Evolutionary conservation across 2,797 vertebrate genomes (phyloP).

Genomic region (Saguinus oedipus): DNA sequence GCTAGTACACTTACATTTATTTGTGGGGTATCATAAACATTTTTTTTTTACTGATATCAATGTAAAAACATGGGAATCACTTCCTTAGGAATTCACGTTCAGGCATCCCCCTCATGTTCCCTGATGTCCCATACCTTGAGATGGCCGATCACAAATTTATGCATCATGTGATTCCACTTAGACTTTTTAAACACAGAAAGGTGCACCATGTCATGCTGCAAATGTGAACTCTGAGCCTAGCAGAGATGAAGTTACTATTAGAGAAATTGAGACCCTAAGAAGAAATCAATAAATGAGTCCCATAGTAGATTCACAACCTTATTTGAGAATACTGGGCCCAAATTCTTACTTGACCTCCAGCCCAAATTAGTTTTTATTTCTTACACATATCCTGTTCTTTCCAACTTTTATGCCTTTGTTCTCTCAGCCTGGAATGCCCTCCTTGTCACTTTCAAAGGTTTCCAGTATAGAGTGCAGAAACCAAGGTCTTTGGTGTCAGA

Average conservation of each 20-base stretch:
- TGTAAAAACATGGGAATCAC: not conserved
- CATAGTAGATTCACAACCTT: not conserved
- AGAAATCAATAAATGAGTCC: not conserved
- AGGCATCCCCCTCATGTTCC: not conserved
- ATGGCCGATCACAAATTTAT: conserved; percentile 89
- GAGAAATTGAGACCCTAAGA: not conserved
- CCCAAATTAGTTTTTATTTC: not conserved
- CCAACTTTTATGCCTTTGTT: not conserved
- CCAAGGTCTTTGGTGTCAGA: not conserved
- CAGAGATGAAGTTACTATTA: conserved; percentile 10
- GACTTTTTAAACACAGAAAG: conserved; percentile 91
- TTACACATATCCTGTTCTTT: not conserved
- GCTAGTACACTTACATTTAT: not conserved
- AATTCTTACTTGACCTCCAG: not conserved
- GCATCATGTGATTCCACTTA: conserved; percentile 90
- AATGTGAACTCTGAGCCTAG: conserved; percentile 87
- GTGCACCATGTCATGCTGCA: conserved; percentile 90
- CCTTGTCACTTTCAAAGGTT: not conserved
- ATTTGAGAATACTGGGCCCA: not conserved
- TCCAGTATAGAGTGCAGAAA: not conserved
- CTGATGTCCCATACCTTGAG: conserved; percentile 88
- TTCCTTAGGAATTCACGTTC: not conserved
- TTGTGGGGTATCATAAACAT: not conserved
- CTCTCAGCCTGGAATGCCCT: not conserved
- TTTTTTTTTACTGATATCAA: not conserved